Evolutionary conservation across 2,888 invertebrate species (phyloP), one percentile per base, ranked within the genome.

Genomic region (Empis stercorea): DNA sequence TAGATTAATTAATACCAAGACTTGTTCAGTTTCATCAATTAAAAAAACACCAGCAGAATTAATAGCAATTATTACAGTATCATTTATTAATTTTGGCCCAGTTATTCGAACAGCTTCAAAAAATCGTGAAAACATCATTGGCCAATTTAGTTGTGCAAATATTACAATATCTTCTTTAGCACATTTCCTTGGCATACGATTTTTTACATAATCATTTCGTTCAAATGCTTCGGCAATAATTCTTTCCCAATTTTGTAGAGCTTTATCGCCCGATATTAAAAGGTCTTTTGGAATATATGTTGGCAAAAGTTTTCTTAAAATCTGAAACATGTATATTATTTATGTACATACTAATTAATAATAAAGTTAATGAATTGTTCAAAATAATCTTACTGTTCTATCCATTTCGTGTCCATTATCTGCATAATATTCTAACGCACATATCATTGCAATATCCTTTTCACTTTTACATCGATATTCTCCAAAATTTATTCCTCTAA

Each of bases 41-140:
- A 95, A 83, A 61, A 87, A 93, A 45, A 95, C 79, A 2, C 95
- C 95, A 1, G 87, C 87, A 80, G 92, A 92, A 68, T 96, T 96
- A 4, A 96, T 81, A 4, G 94, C 95, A 48, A 96, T 82, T 46
- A 96, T 88, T 16, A 93, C 78, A 56, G 89, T 81, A 56, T 81
- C 77, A 55, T 76, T 78, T 9, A 74, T 72, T 9, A 84, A 72
- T 27, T 75, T 72, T 1, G 82, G 80, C 1, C 85, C 86, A 51
- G 81, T 79, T 42, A 79, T 68, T 62, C 83, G 83, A n/a, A 84
- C 74, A 0, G 87, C 92, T 72, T 96, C 95, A 61, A 87, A 96
- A 66, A 94, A 94, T 61, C 89, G 77, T 0, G 94, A 94, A 67
- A 96, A 96, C 7, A 94, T 72, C 66, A 96, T 81, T 0, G 94